These are phyloP conservation scores for Tragopan temminckii DNA, from an alignment of 2,797 vertebrate genomes.

Conservation along the genomic window DNA sequence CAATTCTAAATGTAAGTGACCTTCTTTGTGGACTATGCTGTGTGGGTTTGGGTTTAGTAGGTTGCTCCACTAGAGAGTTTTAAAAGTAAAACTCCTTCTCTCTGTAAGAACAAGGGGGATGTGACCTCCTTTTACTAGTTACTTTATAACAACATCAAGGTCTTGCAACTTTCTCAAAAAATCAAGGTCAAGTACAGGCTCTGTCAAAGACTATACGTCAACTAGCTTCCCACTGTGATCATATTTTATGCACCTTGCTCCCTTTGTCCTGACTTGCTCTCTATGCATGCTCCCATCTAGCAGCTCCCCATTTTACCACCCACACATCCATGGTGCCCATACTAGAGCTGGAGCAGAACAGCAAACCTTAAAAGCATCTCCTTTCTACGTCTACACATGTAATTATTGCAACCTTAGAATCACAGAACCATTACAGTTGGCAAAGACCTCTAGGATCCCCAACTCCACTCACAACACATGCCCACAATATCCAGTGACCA, in stretches of 20 bases:
- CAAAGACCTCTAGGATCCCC: background rate
- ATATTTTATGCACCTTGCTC: background rate
- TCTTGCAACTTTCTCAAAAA: background rate
- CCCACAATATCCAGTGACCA: background rate
- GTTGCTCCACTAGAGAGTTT: accelerated
- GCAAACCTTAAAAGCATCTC: background rate
- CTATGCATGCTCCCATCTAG: background rate
- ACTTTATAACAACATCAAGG: background rate
- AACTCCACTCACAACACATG: background rate
- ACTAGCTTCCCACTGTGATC: background rate
- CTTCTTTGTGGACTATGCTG: background rate
- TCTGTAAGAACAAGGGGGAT: background rate
- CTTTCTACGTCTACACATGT: accelerated
- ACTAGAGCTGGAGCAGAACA: background rate
- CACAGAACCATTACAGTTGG: background rate
- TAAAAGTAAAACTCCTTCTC: background rate
- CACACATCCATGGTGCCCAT: background rate
- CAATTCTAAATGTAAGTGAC: background rate
- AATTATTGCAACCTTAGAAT: background rate
- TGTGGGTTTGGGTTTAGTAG: background rate
- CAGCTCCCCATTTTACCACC: background rate
- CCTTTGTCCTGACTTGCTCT: background rate
- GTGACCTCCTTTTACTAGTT: background rate
- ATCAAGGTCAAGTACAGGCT: background rate
- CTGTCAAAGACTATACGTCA: background rate